Evolutionary conservation across 2,113 vertebrate species (phyloP).

Genomic region (Morphnarchus princeps): DNA sequence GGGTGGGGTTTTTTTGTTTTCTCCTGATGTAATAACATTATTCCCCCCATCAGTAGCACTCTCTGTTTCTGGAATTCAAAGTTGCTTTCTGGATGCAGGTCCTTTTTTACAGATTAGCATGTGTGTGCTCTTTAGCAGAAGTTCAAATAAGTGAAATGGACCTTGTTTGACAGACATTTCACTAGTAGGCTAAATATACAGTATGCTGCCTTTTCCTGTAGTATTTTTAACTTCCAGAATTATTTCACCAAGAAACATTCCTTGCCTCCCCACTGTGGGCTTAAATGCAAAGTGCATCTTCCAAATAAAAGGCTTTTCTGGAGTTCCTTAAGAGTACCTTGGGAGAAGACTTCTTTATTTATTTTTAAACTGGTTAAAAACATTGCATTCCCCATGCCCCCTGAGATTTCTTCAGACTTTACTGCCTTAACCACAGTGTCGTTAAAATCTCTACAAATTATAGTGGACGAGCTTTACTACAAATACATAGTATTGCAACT

Average conservation of each 20-base stretch:
- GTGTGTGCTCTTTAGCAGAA: neutral
- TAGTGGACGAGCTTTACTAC: neutral
- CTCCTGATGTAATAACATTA: neutral
- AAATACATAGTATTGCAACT: neutral
- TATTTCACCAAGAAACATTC: neutral
- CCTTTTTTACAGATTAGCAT: neutral
- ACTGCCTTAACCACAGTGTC: neutral
- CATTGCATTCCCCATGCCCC: neutral
- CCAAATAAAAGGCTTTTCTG: neutral
- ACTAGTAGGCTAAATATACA: neutral
- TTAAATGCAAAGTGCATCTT: neutral
- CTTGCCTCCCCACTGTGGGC: neutral
- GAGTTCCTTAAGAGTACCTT: neutral
- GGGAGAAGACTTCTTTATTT: neutral
- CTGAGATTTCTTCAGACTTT: neutral
- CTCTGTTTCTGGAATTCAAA: neutral
- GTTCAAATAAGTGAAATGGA: neutral
- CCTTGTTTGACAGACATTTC: neutral
- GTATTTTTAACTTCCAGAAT: neutral
- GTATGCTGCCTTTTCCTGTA: neutral
- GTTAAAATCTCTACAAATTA: neutral
- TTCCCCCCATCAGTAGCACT: accelerated
- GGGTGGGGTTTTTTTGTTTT: neutral
- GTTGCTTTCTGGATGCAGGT: neutral
- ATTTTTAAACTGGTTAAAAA: neutral